A percentile compares a stretch with the other conserved stretches of the same genome.
phyloP scores from a whole-genome alignment of 1,140 invertebrate genomes.

The Stenopsyche tienmushanensis region DNA sequence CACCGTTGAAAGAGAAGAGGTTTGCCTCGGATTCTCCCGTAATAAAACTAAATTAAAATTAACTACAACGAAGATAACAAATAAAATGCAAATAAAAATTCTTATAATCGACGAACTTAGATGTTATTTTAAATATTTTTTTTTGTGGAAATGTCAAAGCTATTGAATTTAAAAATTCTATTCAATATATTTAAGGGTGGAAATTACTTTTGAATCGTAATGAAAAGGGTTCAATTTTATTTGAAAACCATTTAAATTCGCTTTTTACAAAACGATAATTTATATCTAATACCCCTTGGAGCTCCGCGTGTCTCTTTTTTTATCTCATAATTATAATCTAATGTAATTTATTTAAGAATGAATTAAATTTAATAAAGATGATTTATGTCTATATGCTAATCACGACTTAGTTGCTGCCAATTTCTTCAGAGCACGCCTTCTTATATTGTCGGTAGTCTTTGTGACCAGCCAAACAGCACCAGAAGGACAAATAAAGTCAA shows the following conservation, averaged over 20 bases:
- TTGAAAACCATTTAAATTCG: too few relatives aligned
- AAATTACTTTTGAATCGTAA: neutral
- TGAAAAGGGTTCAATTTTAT: too few relatives aligned
- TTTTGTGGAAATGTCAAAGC: too few relatives aligned
- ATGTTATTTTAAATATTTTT: too few relatives aligned
- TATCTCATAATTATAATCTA: too few relatives aligned
- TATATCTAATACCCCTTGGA: too few relatives aligned
- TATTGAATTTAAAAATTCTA: neutral
- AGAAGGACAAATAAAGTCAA: conserved; percentile 55
- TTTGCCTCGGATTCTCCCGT: conserved; percentile 24
- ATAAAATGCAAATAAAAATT: neutral
- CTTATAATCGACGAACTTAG: neutral
- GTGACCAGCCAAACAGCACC: conserved; percentile 61
- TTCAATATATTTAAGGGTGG: neutral
- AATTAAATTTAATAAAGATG: neutral
- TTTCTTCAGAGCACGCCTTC: conserved; percentile 51
- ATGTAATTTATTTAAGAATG: too few relatives aligned
- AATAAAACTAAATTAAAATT: conserved; percentile 12
- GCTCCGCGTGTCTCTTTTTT: too few relatives aligned
- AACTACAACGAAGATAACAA: neutral
- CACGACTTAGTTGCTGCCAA: conserved; percentile 1
- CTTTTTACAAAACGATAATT: too few relatives aligned
- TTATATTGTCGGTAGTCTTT: conserved; percentile 63
- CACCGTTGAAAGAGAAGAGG: conserved; percentile 37
- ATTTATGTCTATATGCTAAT: too few relatives aligned